A percentile compares a stretch with the other conserved stretches of the same genome.
Evolutionary conservation across 2,113 vertebrate genomes (phyloP).

Genomic region (Montifringilla adamsi): DNA sequence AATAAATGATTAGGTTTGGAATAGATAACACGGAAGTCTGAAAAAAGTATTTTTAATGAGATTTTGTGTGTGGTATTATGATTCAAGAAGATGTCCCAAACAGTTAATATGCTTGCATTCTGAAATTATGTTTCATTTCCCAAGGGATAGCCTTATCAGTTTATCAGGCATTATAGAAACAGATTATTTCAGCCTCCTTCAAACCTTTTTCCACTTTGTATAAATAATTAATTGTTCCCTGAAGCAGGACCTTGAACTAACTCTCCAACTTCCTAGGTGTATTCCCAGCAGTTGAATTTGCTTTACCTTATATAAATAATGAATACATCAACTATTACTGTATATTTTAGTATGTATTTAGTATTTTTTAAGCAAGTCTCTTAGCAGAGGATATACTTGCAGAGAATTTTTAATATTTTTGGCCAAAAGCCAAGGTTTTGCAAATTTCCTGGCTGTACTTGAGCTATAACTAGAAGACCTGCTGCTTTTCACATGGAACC

Average conservation of each 20-base stretch:
- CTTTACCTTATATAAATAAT: slow-evolving; percentile 37
- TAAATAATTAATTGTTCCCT: slow-evolving; percentile 46
- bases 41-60: not conserved
- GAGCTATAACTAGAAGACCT: not conserved
- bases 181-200: not conserved
- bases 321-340: not conserved
- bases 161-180: not conserved
- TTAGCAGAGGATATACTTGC: not conserved
- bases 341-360: slow-evolving; percentile 17
- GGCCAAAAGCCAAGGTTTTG: not conserved
- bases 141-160: not conserved
- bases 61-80: not conserved
- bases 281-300: not conserved
- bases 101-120: not conserved
- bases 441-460: not conserved
- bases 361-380: not conserved
- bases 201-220: not conserved
- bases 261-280: not conserved
- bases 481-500: not conserved
- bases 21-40: not conserved
- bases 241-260: slow-evolving; percentile 36
- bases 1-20: not conserved
- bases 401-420: not conserved
- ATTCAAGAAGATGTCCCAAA: not conserved
- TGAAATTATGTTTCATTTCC: not conserved